phyloP scores from a whole-genome alignment of 1,140 invertebrate genomes.

The Eupeodes corollae region DNA sequence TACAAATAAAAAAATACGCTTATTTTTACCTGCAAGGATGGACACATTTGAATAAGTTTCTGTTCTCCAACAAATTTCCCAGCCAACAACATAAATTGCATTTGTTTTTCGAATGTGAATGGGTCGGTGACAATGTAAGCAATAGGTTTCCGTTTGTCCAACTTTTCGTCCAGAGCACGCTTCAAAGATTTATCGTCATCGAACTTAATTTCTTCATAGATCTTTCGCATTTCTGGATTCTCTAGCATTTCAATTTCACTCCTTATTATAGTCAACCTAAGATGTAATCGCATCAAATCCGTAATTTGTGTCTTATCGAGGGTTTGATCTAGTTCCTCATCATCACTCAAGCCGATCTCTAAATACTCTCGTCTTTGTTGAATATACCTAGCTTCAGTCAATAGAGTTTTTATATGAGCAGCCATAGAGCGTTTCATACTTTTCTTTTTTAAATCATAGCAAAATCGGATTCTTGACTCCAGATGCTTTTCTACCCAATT shows the following conservation, averaged over 20 bases:
- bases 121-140: slow-evolving; percentile 44
- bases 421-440: slow-evolving; percentile 39
- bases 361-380: slow-evolving; percentile 40
- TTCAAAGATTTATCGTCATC: slow-evolving; percentile 16
- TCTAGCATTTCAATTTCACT: slow-evolving; percentile 49
- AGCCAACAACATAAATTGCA: slow-evolving; percentile 37
- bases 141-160: slow-evolving; percentile 11
- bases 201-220: slow-evolving; percentile 33
- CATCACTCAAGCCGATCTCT: slow-evolving; percentile 40
- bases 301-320: slow-evolving; percentile 32
- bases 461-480: slow-evolving; percentile 44
- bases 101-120: slow-evolving; percentile 37
- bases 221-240: slow-evolving; percentile 45
- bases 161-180: slow-evolving; percentile 13
- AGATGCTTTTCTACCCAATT: slow-evolving; percentile 47
- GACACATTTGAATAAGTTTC: slow-evolving; percentile 32
- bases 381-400: slow-evolving; percentile 44
- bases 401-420: slow-evolving; percentile 43
- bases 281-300: slow-evolving; percentile 44
- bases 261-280: slow-evolving; percentile 46
- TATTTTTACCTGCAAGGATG: slow-evolving; percentile 21
- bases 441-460: slow-evolving; percentile 46
- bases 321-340: slow-evolving; percentile 26
- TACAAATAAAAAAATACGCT: no score
- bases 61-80: slow-evolving; percentile 23